phyloP scores from a whole-genome alignment of 1,140 invertebrate genomes.

The Drosophila pseudoobscura region DNA sequence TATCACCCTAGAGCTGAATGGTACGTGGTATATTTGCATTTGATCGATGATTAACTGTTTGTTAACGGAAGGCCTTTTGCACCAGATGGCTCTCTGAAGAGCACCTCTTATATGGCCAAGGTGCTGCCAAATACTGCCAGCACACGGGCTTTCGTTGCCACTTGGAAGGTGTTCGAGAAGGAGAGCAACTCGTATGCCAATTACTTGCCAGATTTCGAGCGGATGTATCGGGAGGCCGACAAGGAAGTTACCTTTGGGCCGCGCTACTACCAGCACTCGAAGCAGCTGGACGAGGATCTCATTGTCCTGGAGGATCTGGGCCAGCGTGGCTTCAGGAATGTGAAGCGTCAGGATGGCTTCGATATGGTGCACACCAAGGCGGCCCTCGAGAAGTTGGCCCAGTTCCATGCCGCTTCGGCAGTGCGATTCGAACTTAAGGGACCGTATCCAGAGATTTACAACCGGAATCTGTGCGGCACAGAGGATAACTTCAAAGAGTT shows the following conservation, averaged over 20 bases:
- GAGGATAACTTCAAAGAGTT: conserved; percentile 59
- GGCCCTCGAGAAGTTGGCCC: conserved; percentile 84
- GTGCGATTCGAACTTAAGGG: conserved; percentile 51
- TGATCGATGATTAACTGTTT: not conserved
- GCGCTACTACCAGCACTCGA: conserved; percentile 37
- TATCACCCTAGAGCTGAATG: conserved; percentile 45
- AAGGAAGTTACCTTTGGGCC: conserved; percentile 54
- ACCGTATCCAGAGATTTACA: conserved; percentile 42
- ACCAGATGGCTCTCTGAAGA: conserved; percentile 38
- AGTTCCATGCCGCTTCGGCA: conserved; percentile 85
- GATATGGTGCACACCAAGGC: conserved; percentile 84
- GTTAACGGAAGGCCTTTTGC: not conserved
- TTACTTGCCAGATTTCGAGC: conserved; percentile 64
- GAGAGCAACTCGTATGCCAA: conserved; percentile 56
- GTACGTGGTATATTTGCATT: conserved; percentile 16
- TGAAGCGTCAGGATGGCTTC: conserved; percentile 84
- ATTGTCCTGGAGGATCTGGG: conserved; percentile 85
- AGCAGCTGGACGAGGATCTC: conserved; percentile 23
- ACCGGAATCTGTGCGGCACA: conserved; percentile 50
- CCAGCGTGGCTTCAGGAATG: conserved; percentile 84
- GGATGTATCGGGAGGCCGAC: conserved; percentile 68
- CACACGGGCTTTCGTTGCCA: conserved; percentile 43
- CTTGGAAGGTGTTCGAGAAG: conserved; percentile 70
- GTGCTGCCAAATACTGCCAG: conserved; percentile 38
- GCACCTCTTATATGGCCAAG: conserved; percentile 61